Percentiles rank a stretch among this genome's conserved stretches.
Evolutionary conservation across 2,888 invertebrate species (phyloP).

Genomic region (Epirrhoe tristata): DNA sequence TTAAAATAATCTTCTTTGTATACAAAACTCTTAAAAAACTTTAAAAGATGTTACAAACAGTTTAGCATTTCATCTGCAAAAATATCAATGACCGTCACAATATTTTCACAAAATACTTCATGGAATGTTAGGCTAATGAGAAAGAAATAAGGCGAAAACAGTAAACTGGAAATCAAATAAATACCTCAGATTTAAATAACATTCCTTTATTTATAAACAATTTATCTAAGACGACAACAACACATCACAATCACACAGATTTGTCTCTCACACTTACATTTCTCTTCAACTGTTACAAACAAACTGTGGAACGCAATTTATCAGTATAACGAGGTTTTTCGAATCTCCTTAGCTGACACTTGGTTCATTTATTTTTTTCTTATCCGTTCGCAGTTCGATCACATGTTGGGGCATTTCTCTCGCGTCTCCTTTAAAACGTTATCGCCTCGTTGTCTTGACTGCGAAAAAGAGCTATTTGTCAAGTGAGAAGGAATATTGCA

Average conservation of each 20-base stretch:
- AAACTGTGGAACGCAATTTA: conserved; percentile 76
- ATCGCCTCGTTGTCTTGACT: conserved; percentile 69
- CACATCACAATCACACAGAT: conserved; percentile 56
- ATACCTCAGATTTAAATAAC: conserved; percentile 13
- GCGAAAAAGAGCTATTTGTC: conserved; percentile 74
- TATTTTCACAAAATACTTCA: background rate
- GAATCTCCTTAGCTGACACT: conserved; percentile 80
- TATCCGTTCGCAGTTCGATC: conserved; percentile 78
- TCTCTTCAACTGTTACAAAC: conserved; percentile 59
- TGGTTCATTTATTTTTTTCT: conserved; percentile 82
- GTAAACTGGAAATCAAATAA: background rate
- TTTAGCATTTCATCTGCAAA: too few species aligned
- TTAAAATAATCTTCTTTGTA: too few species aligned
- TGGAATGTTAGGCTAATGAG: background rate
- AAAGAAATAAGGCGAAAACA: background rate
- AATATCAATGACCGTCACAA: background rate
- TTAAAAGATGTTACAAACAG: too few species aligned
- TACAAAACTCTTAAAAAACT: too few species aligned
- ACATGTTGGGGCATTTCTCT: conserved; percentile 77
- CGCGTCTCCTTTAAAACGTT: conserved; percentile 72
- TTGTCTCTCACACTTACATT: conserved; percentile 59
- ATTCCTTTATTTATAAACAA: conserved; percentile 41
- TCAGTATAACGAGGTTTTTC: conserved; percentile 81
- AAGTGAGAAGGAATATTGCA: conserved; percentile 53
- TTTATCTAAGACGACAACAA: conserved; percentile 43